Evolutionary conservation across 2,113 vertebrate species (phyloP).

Genomic region (rat (Rattus norvegicus)): GRCr8 NC_086019.1:24487001-24487500

Average conservation of each 20-base stretch:
- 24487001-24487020: not conserved
- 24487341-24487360: not conserved
- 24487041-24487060: not conserved
- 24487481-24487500: not conserved
- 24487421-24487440: constrained; percentile 35
- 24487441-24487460: constrained; percentile 46
- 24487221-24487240: not conserved
- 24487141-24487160: constrained; percentile 23
- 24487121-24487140: constrained; percentile 35
- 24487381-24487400: not conserved
- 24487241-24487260: not conserved
- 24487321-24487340: not conserved
- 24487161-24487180: not conserved
- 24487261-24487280: not conserved
- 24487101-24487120: not conserved
- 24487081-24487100: constrained; percentile 27
- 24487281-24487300: too few species aligned
- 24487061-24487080: constrained; percentile 20
- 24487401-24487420: not conserved
- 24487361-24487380: not conserved
- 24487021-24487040: too few species aligned
- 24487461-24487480: constrained; percentile 1
- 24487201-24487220: not conserved
- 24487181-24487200: not conserved
- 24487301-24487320: not conserved